Base-by-base conservation (phyloP, 2,113 vertebrate genomes). In the Catharus bicknelli region DNA sequence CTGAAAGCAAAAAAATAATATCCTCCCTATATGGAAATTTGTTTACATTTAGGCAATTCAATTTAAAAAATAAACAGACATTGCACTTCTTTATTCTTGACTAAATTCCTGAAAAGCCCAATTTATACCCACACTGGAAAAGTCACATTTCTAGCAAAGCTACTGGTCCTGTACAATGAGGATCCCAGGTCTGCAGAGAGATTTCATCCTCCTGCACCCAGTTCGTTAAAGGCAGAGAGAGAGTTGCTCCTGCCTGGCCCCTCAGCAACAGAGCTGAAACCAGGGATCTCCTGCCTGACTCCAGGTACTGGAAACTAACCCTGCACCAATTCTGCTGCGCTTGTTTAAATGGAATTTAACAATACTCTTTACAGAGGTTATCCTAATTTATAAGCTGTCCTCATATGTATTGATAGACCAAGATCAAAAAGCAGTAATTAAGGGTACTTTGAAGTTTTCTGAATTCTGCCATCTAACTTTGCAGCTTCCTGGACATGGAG, bases 361-460 rank as follows among this genome's bases (percentile, higher is more conserved):
- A 59, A 27, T 6, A 45, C 10, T 27, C 12, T 57, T 69, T 36
- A 50, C 75, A 80, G 27, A 53, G 19, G 38, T 43, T 69, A 7
- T 16, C 53, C 16, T 61, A 77, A 51, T 5, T 29, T 64, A 16
- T 0, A 55, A 62, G 13, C n/a, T 73, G 34, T 91, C 51, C 22
- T 86, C 20, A 5, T 1, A 1, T 6, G 13, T 7, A 11, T 10
- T 3, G 10, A 34, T 9, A 36, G 0, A 26, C 3, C 18, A 55
- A 55, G 26, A 63, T n/a, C 20, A 68, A 79, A 92, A 50, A 18
- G 4, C 11, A 79, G 2, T 17, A 78, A 57, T 22, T 62, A 63
- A 66, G 43, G 22, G 29, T 34, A 36, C 21, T 80, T 0, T 5
- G 43, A 83, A n/a, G 32, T 25, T 34, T 50, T 47, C 32, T 53